A percentile compares a stretch with the other conserved stretches of the same genome.
Conservation (phyloP, 2,888 invertebrate species). For the Plebejus argus region DNA sequence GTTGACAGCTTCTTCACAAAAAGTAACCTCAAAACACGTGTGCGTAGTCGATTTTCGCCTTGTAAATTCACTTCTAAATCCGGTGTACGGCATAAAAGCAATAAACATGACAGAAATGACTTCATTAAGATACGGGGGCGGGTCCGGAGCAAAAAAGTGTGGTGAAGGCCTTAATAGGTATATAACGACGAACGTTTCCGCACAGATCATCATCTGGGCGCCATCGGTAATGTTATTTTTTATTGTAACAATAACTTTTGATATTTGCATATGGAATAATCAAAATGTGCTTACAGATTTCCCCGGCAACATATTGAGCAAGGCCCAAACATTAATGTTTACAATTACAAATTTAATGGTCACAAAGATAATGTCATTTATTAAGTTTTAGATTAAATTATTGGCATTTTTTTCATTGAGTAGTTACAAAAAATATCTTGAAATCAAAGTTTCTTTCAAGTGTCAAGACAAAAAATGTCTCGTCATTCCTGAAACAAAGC, state of each 20-base stretch:
- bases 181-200: conserved; percentile 75
- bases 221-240: conserved; percentile 46
- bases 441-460: neutral
- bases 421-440: neutral
- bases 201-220: conserved; percentile 65
- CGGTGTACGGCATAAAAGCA: conserved; percentile 73
- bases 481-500: conserved; percentile 21
- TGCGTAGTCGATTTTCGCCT: conserved; percentile 73
- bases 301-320: neutral
- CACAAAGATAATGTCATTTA: neutral
- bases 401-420: neutral
- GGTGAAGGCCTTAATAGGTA: conserved; percentile 69
- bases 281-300: neutral
- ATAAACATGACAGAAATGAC: conserved; percentile 78
- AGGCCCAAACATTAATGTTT: neutral
- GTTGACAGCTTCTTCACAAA: neutral
- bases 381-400: neutral
- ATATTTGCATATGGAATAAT: neutral
- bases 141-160: conserved; percentile 70
- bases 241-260: conserved; percentile 19
- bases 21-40: conserved; percentile 32
- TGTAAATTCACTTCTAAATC: conserved; percentile 75
- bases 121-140: conserved; percentile 75
- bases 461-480: neutral
- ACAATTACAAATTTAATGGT: too few relatives aligned